Conservation (phyloP, 1,140 invertebrate genomes). For the Paracyclopina nana region DNA sequence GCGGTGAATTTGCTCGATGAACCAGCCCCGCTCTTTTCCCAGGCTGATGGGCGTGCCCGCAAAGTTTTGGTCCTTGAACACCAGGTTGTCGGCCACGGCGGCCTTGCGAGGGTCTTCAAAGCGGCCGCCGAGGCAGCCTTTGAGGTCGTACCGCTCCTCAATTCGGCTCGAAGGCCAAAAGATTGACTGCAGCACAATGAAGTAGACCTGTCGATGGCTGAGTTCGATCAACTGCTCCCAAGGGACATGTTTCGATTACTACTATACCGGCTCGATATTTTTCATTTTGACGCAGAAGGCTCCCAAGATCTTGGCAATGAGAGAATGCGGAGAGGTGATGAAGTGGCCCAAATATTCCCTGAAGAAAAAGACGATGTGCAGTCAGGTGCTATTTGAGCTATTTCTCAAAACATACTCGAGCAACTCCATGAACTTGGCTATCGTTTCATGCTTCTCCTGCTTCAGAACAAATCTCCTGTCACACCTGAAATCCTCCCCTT, state of each 20-base stretch:
- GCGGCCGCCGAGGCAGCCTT: conserved; percentile 9
- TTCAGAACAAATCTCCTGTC: neutral
- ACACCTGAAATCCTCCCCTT: too few relatives aligned
- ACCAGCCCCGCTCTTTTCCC: neutral
- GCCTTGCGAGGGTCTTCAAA: neutral
- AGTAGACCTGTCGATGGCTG: conserved; percentile 1
- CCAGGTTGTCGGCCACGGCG: neutral
- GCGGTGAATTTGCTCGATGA: conserved; percentile 4
- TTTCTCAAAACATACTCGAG: neutral
- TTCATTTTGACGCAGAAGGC: neutral
- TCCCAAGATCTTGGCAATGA: conserved; percentile 9
- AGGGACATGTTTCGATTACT: neutral
- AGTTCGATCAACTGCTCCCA: neutral
- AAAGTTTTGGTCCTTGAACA: conserved; percentile 9
- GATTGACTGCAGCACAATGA: conserved; percentile 13
- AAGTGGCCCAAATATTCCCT: conserved; percentile 11
- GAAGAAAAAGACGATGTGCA: neutral
- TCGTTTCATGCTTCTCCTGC: neutral
- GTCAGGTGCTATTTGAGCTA: neutral
- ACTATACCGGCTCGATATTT: neutral
- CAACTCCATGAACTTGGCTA: neutral
- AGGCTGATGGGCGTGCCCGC: neutral
- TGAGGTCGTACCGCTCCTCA: conserved; percentile 1
- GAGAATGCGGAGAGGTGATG: conserved; percentile 11
- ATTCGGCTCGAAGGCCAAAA: conserved; percentile 9